Evolutionary conservation across 2,113 vertebrate species (phyloP).

Genomic region (Bubo bubo): DNA sequence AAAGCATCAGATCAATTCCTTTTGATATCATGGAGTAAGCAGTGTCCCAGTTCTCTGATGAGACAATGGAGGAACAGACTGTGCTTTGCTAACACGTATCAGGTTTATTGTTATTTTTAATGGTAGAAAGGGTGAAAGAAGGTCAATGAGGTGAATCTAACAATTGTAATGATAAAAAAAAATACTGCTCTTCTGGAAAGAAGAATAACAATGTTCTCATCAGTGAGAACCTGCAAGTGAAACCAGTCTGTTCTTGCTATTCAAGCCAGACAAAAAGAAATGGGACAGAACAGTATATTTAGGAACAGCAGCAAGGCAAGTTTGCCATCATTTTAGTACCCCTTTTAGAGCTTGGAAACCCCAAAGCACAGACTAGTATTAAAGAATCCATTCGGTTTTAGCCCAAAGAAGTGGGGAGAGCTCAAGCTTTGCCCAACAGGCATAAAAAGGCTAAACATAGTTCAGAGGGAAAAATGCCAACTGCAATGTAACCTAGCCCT

Average conservation of each 20-base stretch:
- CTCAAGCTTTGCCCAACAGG: background rate
- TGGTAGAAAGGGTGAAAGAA: background rate
- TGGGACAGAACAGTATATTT: background rate
- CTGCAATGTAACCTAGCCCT: fast-evolving
- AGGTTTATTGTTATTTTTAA: background rate
- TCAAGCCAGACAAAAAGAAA: background rate
- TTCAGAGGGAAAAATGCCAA: background rate
- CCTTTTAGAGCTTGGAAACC: background rate
- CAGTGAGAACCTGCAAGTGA: background rate
- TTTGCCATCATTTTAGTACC: background rate
- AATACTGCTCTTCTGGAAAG: background rate
- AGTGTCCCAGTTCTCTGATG: background rate
- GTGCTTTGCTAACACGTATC: background rate
- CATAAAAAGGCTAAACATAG: background rate
- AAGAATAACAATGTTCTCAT: background rate
- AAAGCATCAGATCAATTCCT: background rate
- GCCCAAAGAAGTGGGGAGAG: background rate
- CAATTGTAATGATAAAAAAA: background rate
- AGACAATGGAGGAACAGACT: background rate
- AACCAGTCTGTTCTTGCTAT: background rate
- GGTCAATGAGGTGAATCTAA: background rate
- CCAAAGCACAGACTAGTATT: background rate
- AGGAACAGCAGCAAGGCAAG: background rate
- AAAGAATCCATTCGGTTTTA: background rate
- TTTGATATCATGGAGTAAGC: background rate